phyloP scores from a whole-genome alignment of 2,888 invertebrate genomes.

The Lypha dubia region DNA sequence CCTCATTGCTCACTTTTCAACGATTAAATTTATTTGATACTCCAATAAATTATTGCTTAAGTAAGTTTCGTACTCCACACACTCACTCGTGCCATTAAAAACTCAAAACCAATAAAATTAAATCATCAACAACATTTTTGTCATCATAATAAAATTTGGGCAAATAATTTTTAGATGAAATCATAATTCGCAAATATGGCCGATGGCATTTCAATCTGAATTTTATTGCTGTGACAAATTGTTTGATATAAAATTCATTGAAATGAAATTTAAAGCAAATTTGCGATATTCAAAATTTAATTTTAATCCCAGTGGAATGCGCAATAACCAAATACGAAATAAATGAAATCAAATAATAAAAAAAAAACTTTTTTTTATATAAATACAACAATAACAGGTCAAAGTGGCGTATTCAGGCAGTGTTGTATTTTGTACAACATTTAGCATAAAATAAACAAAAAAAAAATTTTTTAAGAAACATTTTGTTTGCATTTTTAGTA shows the following conservation, averaged over 20 bases:
- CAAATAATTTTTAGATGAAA: conserved; percentile 32
- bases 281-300: conserved; percentile 33
- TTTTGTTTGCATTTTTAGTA: too few relatives aligned
- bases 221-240: conserved; percentile 42
- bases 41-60: not conserved
- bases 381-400: not conserved
- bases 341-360: conserved; percentile 23
- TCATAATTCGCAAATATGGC: conserved; percentile 35
- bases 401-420: not conserved
- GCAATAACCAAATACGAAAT: not conserved
- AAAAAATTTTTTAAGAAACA: too few relatives aligned
- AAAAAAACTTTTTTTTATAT: not conserved
- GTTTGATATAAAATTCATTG: conserved; percentile 35
- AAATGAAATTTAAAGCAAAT: conserved; percentile 37
- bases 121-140: conserved; percentile 20
- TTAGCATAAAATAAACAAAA: too few relatives aligned
- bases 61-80: not conserved
- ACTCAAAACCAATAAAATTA: conserved; percentile 1
- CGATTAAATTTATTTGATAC: not conserved
- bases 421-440: too few relatives aligned
- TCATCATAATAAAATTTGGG: conserved; percentile 28
- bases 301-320: conserved; percentile 6
- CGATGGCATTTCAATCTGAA: conserved; percentile 32
- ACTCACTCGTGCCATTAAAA: not conserved
- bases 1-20: not conserved